Base-by-base conservation (phyloP, 1,140 invertebrate genomes). In the Sminthurides bifidus region DNA sequence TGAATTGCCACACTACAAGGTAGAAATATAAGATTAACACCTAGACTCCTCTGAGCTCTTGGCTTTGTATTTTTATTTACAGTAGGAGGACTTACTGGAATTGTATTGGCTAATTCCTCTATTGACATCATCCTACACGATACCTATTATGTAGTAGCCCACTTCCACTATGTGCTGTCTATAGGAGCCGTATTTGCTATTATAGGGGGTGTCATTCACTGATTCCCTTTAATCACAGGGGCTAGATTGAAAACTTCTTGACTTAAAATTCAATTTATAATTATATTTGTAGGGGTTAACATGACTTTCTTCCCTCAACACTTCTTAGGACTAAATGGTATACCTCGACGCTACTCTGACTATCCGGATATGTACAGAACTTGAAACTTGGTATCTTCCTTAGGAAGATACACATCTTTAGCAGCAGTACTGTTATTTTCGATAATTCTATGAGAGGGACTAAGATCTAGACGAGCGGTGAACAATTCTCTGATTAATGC, bases 261-360 rank as follows among this genome's bases (percentile, higher is more conserved):
- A 53, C 40, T 68, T 46, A 77, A 68, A 27, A 54, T 65, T 48
- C 65, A 71, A 54, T 72, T 68, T 74, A 73, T 71, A 69, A 72
- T 75, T 69, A 77, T 75, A 56, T 72, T 78, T 68, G 66, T 78
- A 69, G 76, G 79, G 1, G 70, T 74, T 30, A 80, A 81, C 70
- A 57, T 81, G 69, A 78, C 81, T n/a, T 84, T 84, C 71, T 83
- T 84, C 35, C 81, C 81, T 21, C 79, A 83, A 74, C 80, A 84
- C 75, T 85, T 83, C 69, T 73, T 83, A 76, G 81, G 81, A 23
- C 70, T 84, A 73, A 73, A 72, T 38, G 81, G 82, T 1, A 83
- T 84, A 72, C 83, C 83, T 35, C 79, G 81, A 50, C 79, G 81
- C 35, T 81, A 82, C 61, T 77, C 77, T 31, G 81, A 85, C 70